A percentile compares a stretch with the other conserved stretches of the same genome.
Evolutionary conservation across 1,140 invertebrate species (phyloP).

Genomic region (Euura saliciscinereae): DNA sequence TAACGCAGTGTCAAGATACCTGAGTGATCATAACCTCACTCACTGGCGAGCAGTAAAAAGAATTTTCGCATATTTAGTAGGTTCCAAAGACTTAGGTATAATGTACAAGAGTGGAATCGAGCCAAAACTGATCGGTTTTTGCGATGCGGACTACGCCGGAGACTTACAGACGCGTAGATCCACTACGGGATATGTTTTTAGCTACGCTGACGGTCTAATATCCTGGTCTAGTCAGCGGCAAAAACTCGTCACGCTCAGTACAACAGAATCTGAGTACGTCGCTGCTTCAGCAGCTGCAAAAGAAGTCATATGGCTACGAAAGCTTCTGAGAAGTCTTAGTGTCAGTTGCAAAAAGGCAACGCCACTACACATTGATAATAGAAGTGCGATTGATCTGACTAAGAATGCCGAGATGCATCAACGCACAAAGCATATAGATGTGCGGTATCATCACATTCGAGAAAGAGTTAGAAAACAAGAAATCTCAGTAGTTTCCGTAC

Average conservation of each 20-base stretch:
- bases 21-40: too few relatives aligned
- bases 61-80: too few relatives aligned
- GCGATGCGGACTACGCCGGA: too few relatives aligned
- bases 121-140: too few relatives aligned
- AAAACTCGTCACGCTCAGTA: slow-evolving; percentile 26
- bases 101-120: too few relatives aligned
- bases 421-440: slow-evolving; percentile 40
- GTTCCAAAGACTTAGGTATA: too few relatives aligned
- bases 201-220: slow-evolving; percentile 22
- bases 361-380: slow-evolving; percentile 26
- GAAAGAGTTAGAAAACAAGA: slow-evolving; percentile 18
- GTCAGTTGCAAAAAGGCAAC: too few relatives aligned
- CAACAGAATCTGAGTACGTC: slow-evolving; percentile 53
- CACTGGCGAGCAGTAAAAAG: too few relatives aligned
- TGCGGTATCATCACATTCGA: slow-evolving; percentile 35
- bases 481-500: too few relatives aligned
- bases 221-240: slow-evolving; percentile 40
- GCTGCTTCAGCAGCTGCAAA: slow-evolving; percentile 47
- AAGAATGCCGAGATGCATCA: slow-evolving; percentile 31
- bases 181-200: slow-evolving; percentile 17
- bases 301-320: slow-evolving; percentile 45
- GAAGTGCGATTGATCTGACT: slow-evolving; percentile 28
- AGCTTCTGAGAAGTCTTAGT: slow-evolving; percentile 19
- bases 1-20: too few relatives aligned
- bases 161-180: too few relatives aligned